These are phyloP conservation scores for Gortyna flavago DNA, from an alignment of 2,888 invertebrate species.

Conservation along the genomic window DNA sequence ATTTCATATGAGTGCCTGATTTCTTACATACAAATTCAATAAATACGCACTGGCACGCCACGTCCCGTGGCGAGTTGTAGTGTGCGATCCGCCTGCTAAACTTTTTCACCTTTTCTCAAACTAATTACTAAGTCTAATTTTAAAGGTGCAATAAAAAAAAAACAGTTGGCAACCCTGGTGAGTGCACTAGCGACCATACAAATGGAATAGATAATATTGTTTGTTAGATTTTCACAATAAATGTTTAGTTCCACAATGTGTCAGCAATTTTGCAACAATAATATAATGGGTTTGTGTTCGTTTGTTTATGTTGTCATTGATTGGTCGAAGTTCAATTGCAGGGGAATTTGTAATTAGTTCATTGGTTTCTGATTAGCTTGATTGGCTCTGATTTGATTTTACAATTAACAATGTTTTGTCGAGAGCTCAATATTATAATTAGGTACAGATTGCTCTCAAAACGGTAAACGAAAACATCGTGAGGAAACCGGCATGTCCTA, in stretches of 20 bases:
- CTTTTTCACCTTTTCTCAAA: background rate
- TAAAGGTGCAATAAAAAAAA: background rate
- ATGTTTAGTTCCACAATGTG: constrained; percentile 38
- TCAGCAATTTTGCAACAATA: constrained; percentile 33
- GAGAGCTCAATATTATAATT: background rate
- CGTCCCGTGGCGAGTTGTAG: too few species aligned
- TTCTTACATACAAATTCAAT: too few species aligned
- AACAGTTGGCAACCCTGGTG: constrained; percentile 1
- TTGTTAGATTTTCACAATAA: constrained; percentile 41
- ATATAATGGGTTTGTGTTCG: constrained; percentile 20
- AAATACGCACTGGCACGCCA: too few species aligned
- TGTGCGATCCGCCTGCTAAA: too few species aligned
- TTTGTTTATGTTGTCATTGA: constrained; percentile 19
- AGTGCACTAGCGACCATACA: constrained; percentile 20
- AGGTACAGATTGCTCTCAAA: background rate
- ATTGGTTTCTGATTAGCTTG: constrained; percentile 13
- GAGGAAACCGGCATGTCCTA: too few species aligned
- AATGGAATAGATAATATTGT: constrained; percentile 63
- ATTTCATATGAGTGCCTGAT: too few species aligned
- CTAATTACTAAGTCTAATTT: too few species aligned
- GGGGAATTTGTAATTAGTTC: constrained; percentile 32
- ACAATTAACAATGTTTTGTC: background rate
- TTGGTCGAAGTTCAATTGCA: constrained; percentile 34
- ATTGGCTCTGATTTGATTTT: constrained; percentile 5
- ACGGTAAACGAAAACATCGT: too few species aligned